These are phyloP conservation scores for Copsychus sechellarum DNA, from an alignment of 2,113 vertebrate species.

Conservation along the genomic window DNA sequence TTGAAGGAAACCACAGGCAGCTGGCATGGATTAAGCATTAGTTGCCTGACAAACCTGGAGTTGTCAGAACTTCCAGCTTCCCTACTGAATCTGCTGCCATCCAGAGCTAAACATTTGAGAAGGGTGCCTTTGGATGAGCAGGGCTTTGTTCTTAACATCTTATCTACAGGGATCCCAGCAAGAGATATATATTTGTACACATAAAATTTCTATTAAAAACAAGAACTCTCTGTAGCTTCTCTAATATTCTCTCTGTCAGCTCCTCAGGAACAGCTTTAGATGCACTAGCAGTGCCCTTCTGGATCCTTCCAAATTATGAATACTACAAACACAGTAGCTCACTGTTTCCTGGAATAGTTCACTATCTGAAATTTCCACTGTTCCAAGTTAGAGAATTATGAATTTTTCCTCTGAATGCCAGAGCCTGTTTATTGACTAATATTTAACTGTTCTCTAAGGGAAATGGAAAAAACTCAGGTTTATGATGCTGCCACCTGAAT, in stretches of 20 bases:
- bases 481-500: background rate
- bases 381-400: background rate
- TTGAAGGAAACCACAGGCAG: constrained; percentile 35
- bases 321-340: background rate
- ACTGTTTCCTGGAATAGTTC: constrained; percentile 6
- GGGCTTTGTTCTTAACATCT: background rate
- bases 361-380: background rate
- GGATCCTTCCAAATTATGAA: background rate
- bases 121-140: background rate
- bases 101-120: background rate
- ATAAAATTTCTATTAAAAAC: background rate
- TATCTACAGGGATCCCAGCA: background rate
- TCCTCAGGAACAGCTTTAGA: background rate
- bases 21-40: constrained; percentile 25
- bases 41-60: constrained; percentile 44
- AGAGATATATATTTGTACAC: background rate
- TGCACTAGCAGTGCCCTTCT: background rate
- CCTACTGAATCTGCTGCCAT: background rate
- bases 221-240: background rate
- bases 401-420: background rate
- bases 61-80: background rate
- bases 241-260: background rate
- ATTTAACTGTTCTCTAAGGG: background rate
- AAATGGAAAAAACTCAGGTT: background rate
- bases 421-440: background rate